phyloP scores from a whole-genome alignment of 2,888 invertebrate genomes.

The Tetranychus truncatus region DNA sequence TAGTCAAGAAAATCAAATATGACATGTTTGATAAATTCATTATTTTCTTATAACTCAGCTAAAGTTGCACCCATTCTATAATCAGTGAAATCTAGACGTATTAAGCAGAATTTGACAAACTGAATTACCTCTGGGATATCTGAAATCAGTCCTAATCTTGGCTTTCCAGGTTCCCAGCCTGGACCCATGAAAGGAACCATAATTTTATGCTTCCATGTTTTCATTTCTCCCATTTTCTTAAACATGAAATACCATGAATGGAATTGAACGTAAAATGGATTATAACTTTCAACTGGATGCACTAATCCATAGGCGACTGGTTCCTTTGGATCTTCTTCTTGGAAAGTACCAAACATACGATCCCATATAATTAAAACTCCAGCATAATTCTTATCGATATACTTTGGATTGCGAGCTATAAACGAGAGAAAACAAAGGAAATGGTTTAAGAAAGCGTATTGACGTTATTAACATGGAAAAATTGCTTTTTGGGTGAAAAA shows the following conservation, averaged over 20 bases:
- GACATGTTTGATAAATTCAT: neutral
- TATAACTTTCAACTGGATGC: conserved; percentile 57
- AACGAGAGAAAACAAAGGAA: no score
- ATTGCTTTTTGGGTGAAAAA: no score
- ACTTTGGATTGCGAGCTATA: conserved; percentile 67
- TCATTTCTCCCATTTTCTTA: conserved; percentile 43
- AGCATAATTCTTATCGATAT: conserved; percentile 78
- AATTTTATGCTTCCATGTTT: conserved; percentile 41
- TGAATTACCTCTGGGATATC: conserved; percentile 40
- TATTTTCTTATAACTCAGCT: neutral
- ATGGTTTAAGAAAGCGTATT: no score
- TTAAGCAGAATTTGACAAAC: no score
- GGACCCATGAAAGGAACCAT: conserved; percentile 47
- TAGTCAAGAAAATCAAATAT: neutral
- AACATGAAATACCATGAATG: conserved; percentile 52
- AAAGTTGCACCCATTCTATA: no score
- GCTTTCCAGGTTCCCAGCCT: conserved; percentile 64
- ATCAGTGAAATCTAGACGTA: no score
- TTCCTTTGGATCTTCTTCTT: conserved; percentile 46
- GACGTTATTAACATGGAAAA: no score
- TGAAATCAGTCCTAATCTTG: conserved; percentile 51
- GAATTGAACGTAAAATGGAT: conserved; percentile 46
- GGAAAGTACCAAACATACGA: conserved; percentile 60
- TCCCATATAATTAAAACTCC: conserved; percentile 81
- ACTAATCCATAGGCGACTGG: conserved; percentile 68